A percentile compares a stretch with the other conserved stretches of the same genome.
phyloP scores from a whole-genome alignment of 2,888 invertebrate genomes.

The Eupithecia dodoneata region DNA sequence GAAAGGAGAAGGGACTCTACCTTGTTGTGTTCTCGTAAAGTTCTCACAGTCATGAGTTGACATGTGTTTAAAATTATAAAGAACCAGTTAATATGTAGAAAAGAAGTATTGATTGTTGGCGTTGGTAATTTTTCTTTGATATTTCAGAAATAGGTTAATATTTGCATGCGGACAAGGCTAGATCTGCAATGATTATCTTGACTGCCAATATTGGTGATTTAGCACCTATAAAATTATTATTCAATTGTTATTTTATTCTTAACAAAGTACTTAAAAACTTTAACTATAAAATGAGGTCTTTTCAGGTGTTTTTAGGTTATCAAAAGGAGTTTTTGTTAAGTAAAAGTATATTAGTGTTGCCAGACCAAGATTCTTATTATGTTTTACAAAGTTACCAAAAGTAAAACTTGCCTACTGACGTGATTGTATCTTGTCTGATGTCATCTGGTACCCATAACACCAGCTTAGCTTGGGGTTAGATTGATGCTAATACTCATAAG shows the following conservation, averaged over 20 bases:
- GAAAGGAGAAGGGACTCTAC: constrained; percentile 29
- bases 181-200: constrained; percentile 11
- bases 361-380: not conserved
- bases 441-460: no score
- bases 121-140: not conserved
- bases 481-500: no score
- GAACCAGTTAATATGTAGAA: not conserved
- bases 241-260: constrained; percentile 28
- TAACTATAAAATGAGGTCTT: not conserved
- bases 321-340: not conserved
- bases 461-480: no score
- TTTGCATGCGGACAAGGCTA: constrained; percentile 34
- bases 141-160: constrained; percentile 24
- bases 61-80: not conserved
- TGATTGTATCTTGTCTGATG: no score
- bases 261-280: not conserved
- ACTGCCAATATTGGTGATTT: constrained; percentile 29
- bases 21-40: not conserved
- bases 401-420: no score
- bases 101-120: not conserved
- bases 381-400: not conserved
- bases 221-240: constrained; percentile 20
- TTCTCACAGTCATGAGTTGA: not conserved
- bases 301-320: not conserved
- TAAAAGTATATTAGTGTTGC: not conserved